Evolutionary conservation across 2,888 invertebrate species (phyloP).

Genomic region (Phengaris arion): DNA sequence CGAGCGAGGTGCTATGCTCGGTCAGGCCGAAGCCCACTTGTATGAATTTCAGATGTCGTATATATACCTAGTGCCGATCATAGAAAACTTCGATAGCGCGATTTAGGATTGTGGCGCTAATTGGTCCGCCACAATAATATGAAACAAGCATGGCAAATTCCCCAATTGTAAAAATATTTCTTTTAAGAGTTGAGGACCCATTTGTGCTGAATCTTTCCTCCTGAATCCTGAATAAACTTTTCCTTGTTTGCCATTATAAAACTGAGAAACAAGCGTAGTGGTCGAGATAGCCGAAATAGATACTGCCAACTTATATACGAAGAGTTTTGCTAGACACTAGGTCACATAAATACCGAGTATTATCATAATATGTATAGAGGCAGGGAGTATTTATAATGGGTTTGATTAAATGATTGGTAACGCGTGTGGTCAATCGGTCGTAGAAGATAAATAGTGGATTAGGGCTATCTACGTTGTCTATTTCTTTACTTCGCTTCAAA

Average conservation of each 20-base stretch:
- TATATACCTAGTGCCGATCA: too few species aligned
- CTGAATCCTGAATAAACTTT: not conserved
- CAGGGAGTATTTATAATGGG: not conserved
- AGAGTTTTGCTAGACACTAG: slow-evolving; percentile 1
- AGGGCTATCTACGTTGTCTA: not conserved
- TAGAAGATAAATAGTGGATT: not conserved
- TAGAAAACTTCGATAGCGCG: too few species aligned
- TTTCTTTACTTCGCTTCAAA: too few species aligned
- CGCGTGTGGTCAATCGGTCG: slow-evolving; percentile 23
- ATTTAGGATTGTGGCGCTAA: too few species aligned
- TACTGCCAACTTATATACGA: not conserved
- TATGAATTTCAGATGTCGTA: too few species aligned
- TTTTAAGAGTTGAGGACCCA: not conserved
- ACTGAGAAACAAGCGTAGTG: not conserved
- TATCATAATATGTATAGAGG: not conserved
- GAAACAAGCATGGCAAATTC: too few species aligned
- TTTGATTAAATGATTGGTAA: slow-evolving; percentile 23
- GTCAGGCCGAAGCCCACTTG: too few species aligned
- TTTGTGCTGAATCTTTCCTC: not conserved
- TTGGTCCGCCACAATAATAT: too few species aligned
- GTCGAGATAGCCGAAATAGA: not conserved
- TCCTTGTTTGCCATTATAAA: not conserved
- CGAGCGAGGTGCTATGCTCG: too few species aligned
- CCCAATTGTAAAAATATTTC: not conserved
- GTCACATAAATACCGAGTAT: slow-evolving; percentile 7